phyloP scores from a whole-genome alignment of 2,888 invertebrate genomes.

The Eristalis pertinax region DNA sequence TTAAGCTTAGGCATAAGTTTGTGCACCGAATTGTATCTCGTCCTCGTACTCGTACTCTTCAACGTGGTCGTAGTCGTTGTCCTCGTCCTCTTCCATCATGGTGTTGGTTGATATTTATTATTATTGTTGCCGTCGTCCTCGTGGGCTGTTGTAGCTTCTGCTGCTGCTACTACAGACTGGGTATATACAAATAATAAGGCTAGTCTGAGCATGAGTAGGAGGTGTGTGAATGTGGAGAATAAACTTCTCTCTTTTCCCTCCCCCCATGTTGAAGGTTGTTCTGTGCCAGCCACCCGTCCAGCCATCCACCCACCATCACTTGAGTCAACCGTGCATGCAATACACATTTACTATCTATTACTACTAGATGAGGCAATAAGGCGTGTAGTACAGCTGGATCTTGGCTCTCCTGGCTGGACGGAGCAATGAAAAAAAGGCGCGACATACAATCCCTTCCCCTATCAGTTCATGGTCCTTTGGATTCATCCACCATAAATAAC shows the following conservation, averaged over 20 bases:
- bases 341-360: conserved; percentile 62
- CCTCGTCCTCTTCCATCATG: conserved; percentile 22
- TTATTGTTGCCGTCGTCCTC: conserved; percentile 57
- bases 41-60: conserved; percentile 39
- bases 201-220: conserved; percentile 70
- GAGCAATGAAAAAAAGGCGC: conserved; percentile 3
- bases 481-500: conserved; percentile 5
- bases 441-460: conserved; percentile 44
- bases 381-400: conserved; percentile 25
- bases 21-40: conserved; percentile 71
- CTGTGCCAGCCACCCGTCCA: neutral
- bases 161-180: conserved; percentile 4
- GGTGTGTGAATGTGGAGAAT: conserved; percentile 51
- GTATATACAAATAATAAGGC: conserved; percentile 69
- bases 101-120: conserved; percentile 5
- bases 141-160: conserved; percentile 39
- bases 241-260: conserved; percentile 38
- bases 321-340: conserved; percentile 60
- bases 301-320: neutral
- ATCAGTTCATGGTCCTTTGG: conserved; percentile 22
- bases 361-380: conserved; percentile 54
- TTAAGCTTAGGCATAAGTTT: conserved; percentile 78
- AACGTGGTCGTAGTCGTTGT: conserved; percentile 22
- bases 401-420: neutral
- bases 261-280: conserved; percentile 55